A percentile compares a stretch with the other conserved stretches of the same genome.
Evolutionary conservation across 2,113 vertebrate genomes (phyloP).

Genomic region (Dromas ardeola): DNA sequence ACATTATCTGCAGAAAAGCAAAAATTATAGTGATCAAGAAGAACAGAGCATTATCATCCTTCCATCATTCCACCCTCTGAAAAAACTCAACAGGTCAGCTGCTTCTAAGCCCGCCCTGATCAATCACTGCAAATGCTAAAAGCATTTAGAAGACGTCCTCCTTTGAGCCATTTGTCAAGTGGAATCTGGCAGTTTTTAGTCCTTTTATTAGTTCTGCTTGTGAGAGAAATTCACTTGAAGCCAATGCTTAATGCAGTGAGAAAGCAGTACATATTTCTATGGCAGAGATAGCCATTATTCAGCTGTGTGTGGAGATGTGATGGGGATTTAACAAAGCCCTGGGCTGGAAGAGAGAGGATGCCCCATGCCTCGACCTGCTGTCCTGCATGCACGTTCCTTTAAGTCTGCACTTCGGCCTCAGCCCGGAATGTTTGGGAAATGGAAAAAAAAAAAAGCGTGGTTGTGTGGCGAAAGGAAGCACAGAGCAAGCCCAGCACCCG

Average conservation of each 20-base stretch:
- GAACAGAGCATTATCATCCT: neutral
- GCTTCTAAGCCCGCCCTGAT: constrained; percentile 19
- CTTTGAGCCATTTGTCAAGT: constrained; percentile 56
- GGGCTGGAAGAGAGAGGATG: neutral
- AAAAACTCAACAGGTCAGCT: constrained; percentile 23
- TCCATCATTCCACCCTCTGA: neutral
- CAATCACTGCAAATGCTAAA: constrained; percentile 36
- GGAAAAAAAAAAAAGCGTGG: neutral
- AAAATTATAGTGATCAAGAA: constrained; percentile 32
- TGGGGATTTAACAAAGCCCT: constrained; percentile 3
- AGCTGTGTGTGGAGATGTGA: neutral
- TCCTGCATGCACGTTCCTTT: neutral
- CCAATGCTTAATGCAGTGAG: constrained; percentile 47
- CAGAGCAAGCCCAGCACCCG: neutral
- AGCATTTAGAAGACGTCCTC: neutral
- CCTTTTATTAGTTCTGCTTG: constrained; percentile 69
- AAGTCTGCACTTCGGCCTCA: neutral
- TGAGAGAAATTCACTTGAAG: constrained; percentile 46
- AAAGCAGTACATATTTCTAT: constrained; percentile 17
- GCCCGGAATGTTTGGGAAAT: neutral
- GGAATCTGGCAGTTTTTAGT: constrained; percentile 44
- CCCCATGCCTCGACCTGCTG: neutral
- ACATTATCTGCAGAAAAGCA: constrained; percentile 7
- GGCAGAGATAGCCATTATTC: neutral
- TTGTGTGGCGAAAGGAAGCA: neutral